Conservation (phyloP, 2,888 invertebrate genomes). For the Agonopterix heracliana region DNA sequence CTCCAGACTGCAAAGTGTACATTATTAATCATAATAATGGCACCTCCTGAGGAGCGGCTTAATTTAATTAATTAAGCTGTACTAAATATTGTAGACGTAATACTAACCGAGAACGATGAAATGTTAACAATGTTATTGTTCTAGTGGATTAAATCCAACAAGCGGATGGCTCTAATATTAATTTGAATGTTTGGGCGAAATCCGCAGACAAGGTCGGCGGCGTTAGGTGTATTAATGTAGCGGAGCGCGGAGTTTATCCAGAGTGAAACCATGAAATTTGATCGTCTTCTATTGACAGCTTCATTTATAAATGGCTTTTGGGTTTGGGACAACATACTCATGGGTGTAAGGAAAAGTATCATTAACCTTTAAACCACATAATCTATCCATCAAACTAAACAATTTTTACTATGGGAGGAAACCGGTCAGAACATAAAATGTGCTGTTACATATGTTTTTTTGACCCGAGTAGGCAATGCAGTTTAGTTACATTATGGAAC, state of each 20-base stretch:
- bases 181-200: conserved; percentile 59
- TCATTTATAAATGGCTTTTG: conserved; percentile 22
- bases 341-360: too few species aligned
- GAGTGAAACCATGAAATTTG: conserved; percentile 34
- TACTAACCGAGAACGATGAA: conserved; percentile 58
- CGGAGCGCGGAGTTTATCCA: conserved; percentile 37
- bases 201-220: conserved; percentile 46
- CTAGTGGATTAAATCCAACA: conserved; percentile 60
- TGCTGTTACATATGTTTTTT: too few species aligned
- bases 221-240: conserved; percentile 51
- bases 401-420: too few species aligned
- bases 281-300: conserved; percentile 28
- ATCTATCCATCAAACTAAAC: too few species aligned
- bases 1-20: conserved; percentile 20
- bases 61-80: conserved; percentile 64
- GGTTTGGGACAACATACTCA: conserved; percentile 2
- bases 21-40: conserved; percentile 64
- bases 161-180: conserved; percentile 52
- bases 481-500: too few species aligned
- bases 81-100: conserved; percentile 56
- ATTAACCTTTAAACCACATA: too few species aligned
- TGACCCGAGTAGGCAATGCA: too few species aligned
- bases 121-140: conserved; percentile 69
- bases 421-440: too few species aligned
- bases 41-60: conserved; percentile 45